phyloP scores from a whole-genome alignment of 2,113 vertebrate genomes.

The Synodontis membranacea region DNA sequence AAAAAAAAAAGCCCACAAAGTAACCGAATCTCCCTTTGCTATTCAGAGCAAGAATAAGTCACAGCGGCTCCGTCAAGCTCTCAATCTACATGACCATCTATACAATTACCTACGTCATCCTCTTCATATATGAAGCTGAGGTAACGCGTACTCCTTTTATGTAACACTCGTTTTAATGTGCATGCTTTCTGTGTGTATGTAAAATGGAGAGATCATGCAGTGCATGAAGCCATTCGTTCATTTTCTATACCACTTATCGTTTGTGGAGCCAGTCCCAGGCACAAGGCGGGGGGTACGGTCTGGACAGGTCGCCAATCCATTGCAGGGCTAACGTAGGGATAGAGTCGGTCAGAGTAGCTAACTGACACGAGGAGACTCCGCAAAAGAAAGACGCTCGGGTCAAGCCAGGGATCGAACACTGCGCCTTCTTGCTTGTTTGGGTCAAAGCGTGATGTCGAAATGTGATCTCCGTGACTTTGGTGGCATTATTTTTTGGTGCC shows the following conservation, averaged over 20 bases:
- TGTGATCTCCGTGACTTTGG: not conserved
- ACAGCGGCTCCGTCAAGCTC: conserved; percentile 87
- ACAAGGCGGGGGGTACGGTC: no score
- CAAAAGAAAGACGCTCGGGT: no score
- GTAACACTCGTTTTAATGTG: not conserved
- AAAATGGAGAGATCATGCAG: not conserved
- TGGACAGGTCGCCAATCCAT: no score
- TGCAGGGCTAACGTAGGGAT: no score
- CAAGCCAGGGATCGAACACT: no score
- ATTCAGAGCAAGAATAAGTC: conserved; percentile 87
- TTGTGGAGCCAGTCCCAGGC: no score
- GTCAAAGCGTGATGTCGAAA: no score
- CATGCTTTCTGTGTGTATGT: not conserved
- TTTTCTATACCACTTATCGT: no score
- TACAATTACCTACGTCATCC: conserved; percentile 87
- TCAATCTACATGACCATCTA: conserved; percentile 93
- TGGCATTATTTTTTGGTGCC: not conserved
- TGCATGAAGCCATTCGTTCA: not conserved
- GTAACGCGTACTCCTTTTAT: conserved; percentile 60
- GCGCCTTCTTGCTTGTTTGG: no score
- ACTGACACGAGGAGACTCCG: no score
- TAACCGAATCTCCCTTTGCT: conserved; percentile 29
- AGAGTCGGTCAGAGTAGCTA: no score
- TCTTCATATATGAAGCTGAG: conserved; percentile 91
- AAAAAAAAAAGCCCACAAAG: no score